phyloP scores from a whole-genome alignment of 2,888 invertebrate species.

The Anorthoa munda region DNA sequence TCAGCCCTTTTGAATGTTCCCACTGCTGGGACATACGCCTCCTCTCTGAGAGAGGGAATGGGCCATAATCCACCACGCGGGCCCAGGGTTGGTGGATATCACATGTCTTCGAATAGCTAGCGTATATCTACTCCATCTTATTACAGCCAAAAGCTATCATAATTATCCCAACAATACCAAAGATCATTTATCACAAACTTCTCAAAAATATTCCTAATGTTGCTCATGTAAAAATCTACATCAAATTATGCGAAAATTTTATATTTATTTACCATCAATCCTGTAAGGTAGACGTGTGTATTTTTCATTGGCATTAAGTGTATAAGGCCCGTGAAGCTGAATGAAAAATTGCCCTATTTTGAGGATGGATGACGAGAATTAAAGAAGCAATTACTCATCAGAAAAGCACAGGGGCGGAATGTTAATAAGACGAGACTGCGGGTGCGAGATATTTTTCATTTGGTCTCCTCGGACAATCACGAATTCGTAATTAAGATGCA shows the following conservation, averaged over 20 bases:
- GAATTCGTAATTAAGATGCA: slow-evolving; percentile 85
- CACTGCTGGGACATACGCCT: too few relatives aligned
- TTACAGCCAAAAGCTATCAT: neutral
- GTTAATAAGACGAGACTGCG: slow-evolving; percentile 88
- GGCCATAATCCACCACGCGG: too few relatives aligned
- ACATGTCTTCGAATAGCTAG: neutral
- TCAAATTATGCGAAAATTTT: slow-evolving; percentile 56
- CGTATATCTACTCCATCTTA: neutral
- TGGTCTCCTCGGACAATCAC: slow-evolving; percentile 81
- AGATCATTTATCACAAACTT: slow-evolving; percentile 1
- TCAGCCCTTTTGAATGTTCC: too few relatives aligned
- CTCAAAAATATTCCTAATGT: slow-evolving; percentile 35
- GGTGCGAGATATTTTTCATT: slow-evolving; percentile 86
- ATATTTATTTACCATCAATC: slow-evolving; percentile 69
- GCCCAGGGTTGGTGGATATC: too few relatives aligned
- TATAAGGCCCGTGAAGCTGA: slow-evolving; percentile 78
- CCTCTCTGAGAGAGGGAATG: too few relatives aligned
- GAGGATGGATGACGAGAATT: slow-evolving; percentile 91
- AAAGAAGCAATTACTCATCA: slow-evolving; percentile 91
- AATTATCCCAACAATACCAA: slow-evolving; percentile 2
- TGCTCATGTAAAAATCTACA: slow-evolving; percentile 25
- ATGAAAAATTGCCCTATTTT: slow-evolving; percentile 90
- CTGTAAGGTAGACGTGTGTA: slow-evolving; percentile 65
- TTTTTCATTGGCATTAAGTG: slow-evolving; percentile 77
- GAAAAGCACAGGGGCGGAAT: slow-evolving; percentile 88